Percentiles rank a stretch among this genome's conserved stretches.
These are phyloP conservation scores for Acanthornis magna DNA, from an alignment of 2,797 vertebrate genomes.

Conservation along the genomic window DNA sequence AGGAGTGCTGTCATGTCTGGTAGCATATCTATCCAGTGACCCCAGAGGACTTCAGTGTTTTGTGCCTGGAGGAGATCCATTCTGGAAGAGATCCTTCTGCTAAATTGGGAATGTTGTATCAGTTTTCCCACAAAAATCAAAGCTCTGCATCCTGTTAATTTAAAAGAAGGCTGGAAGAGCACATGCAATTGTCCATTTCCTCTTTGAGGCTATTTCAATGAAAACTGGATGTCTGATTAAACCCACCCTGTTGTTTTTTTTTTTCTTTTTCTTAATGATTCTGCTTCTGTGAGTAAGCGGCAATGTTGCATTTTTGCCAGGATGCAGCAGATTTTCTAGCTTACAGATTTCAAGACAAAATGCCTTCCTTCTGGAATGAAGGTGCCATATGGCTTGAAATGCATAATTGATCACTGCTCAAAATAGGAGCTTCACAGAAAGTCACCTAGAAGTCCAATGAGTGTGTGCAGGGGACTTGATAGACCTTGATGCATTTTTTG, in stretches of 20 bases:
- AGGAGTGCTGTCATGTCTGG: not conserved
- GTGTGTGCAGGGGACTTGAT: not conserved
- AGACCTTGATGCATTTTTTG: not conserved
- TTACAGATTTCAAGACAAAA: slow-evolving; percentile 52
- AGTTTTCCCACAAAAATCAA: not conserved
- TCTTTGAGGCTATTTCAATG: not conserved
- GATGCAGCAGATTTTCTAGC: slow-evolving; percentile 40
- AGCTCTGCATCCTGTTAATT: not conserved
- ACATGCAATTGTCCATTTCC: not conserved
- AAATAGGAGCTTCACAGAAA: slow-evolving; percentile 54
- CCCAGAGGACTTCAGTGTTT: not conserved
- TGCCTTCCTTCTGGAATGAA: slow-evolving; percentile 30
- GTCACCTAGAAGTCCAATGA: not conserved
- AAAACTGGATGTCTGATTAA: not conserved
- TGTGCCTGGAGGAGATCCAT: not conserved
- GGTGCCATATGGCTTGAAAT: slow-evolving; percentile 60
- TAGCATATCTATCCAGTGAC: not conserved
- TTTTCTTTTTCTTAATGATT: not conserved
- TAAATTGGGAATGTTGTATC: not conserved
- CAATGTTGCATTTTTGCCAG: not conserved
- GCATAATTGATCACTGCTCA: slow-evolving; percentile 44
- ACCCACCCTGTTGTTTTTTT: not conserved
- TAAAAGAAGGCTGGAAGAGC: not conserved
- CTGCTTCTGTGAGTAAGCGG: not conserved
- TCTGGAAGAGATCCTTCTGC: not conserved